Conservation (phyloP, 2,888 invertebrate genomes). For the Drosophila monieri region DNA sequence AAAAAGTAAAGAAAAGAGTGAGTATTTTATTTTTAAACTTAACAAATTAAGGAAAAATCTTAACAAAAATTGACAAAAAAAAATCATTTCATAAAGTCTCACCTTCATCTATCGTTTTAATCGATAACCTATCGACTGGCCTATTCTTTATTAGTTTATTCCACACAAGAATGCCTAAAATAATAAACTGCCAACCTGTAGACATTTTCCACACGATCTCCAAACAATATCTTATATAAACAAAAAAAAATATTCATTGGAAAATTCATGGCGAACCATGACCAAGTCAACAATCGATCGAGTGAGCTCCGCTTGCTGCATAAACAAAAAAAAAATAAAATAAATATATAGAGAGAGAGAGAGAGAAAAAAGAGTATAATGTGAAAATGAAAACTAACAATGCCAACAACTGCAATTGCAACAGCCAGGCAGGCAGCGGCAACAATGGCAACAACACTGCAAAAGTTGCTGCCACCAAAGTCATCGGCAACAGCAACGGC, state of each 20-base stretch:
- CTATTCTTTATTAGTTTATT: not conserved
- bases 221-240: conserved; percentile 1
- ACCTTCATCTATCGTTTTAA: too few species aligned
- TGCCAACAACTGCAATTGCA: conserved; percentile 54
- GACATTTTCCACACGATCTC: conserved; percentile 4
- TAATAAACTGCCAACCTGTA: not conserved
- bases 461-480: conserved; percentile 54
- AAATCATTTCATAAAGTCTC: too few species aligned
- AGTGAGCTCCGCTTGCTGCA: conserved; percentile 14
- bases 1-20: too few species aligned
- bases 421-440: conserved; percentile 34
- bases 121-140: not conserved
- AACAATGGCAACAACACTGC: conserved; percentile 24
- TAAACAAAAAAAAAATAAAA: not conserved
- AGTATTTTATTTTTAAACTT: too few species aligned
- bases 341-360: not conserved
- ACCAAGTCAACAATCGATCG: conserved; percentile 37
- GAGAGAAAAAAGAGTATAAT: conserved; percentile 33
- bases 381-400: conserved; percentile 66
- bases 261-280: conserved; percentile 24
- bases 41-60: too few species aligned
- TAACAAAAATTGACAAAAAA: too few species aligned
- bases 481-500: conserved; percentile 41
- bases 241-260: conserved; percentile 1
- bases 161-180: not conserved